phyloP scores from a whole-genome alignment of 2,888 invertebrate genomes.

The Lacanobia wlatinum region DNA sequence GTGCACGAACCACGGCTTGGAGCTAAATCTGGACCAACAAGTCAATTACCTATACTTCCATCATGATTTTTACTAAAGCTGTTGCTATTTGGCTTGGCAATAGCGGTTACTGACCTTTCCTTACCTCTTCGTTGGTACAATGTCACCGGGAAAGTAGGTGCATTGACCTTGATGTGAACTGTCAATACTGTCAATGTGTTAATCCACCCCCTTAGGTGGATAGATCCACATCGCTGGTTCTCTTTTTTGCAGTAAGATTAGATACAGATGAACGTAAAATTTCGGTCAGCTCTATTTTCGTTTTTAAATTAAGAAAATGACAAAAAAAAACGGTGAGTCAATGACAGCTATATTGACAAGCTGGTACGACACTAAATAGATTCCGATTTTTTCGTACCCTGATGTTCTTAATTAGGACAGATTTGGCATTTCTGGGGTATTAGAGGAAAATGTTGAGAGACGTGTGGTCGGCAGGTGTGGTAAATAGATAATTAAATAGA shows the following conservation, averaged over 20 bases:
- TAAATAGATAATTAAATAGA: neutral
- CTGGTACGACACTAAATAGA: neutral
- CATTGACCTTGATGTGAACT: neutral
- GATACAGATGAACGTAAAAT: no score
- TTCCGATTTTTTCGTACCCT: slow-evolving; percentile 10
- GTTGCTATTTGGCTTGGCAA: neutral
- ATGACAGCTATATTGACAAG: neutral
- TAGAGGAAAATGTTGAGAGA: neutral
- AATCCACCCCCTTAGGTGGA: no score
- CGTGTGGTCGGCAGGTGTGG: slow-evolving; percentile 7
- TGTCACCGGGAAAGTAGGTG: neutral
- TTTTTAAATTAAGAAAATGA: neutral
- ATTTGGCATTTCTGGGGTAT: neutral
- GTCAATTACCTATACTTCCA: slow-evolving; percentile 48
- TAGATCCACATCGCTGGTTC: no score
- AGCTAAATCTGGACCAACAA: slow-evolving; percentile 45
- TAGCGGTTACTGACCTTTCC: slow-evolving; percentile 2
- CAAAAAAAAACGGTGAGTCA: neutral
- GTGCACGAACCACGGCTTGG: slow-evolving; percentile 47
- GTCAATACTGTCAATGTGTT: no score
- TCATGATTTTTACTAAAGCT: slow-evolving; percentile 30
- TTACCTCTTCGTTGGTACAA: neutral
- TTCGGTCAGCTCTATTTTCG: no score
- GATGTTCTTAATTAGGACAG: slow-evolving; percentile 25
- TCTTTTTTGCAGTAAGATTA: no score